phyloP scores from a whole-genome alignment of 2,113 vertebrate genomes.

The Atlantisia rogersi region DNA sequence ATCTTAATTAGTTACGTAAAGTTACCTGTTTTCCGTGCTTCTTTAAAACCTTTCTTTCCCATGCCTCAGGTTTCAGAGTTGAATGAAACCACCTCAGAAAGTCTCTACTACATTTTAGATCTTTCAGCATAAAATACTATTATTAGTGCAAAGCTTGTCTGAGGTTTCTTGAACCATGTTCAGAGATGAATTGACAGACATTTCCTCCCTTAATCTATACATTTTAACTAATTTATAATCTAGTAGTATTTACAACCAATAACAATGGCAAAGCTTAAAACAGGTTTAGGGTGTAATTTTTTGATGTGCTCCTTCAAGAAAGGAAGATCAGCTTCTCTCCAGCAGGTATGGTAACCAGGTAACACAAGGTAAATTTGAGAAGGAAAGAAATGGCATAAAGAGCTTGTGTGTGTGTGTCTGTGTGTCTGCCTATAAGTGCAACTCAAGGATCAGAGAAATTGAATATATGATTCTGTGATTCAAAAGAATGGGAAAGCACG shows the following conservation, averaged over 20 bases:
- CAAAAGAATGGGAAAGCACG: not conserved
- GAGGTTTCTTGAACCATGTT: not conserved
- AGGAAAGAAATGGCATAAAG: not conserved
- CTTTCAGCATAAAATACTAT: not conserved
- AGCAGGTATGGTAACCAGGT: not conserved
- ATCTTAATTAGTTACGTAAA: not conserved
- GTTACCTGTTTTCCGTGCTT: not conserved
- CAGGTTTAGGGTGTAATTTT: not conserved
- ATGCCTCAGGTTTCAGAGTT: not conserved
- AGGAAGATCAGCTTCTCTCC: slow-evolving; percentile 1
- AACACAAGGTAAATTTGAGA: not conserved
- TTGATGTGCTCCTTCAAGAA: not conserved
- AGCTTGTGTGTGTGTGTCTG: not conserved
- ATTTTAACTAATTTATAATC: not conserved
- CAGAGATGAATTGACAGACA: not conserved
- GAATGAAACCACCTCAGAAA: slow-evolving; percentile 7
- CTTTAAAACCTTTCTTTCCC: not conserved
- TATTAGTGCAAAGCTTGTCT: not conserved
- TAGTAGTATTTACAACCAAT: not conserved
- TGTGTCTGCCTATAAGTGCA: not conserved
- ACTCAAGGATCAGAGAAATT: not conserved
- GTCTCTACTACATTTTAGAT: not conserved
- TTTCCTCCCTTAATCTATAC: not conserved
- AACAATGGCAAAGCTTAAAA: not conserved
- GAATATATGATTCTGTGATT: not conserved